Base-by-base conservation (phyloP, 2,113 vertebrate species). In the Anoplopoma fimbria region DNA sequence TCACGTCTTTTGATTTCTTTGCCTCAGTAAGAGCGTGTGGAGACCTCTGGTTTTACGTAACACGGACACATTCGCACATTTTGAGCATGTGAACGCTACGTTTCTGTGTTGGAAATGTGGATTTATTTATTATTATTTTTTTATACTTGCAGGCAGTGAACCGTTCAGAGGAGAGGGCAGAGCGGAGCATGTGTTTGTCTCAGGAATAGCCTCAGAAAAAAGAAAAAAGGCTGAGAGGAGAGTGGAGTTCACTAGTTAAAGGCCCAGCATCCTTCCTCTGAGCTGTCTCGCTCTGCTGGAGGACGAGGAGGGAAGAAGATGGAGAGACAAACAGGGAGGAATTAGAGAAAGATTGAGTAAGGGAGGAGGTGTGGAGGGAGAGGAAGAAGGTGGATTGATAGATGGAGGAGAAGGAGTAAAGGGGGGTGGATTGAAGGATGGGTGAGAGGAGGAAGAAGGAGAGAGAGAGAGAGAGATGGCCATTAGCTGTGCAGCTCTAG, bases 181-280 rank as follows among this genome's bases (percentile, higher is more conserved):
- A 87, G 77, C 36, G 25, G 67, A 91, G 82, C 84, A 87, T 91
- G 87, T 87, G 86, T 87, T 84, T 79, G 61, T 89, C 73, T 81
- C 63, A 72, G 79, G 69, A 81, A 90, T 58, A 83, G 89, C 86
- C 78, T 79, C 69, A 57, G 79, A 77, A 89, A 62, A 77, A 85
- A 87, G 27, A 69, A n/a, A n/a, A n/a, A n/a, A n/a, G n/a, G n/a
- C n/a, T n/a, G 63, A 74, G 64, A 29, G 53, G 53, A 76, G 77
- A 60, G 62, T 38, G 9, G 51, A 81, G 76, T 73, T 87, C 71
- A 81, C 75, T 83, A 49, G 82, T 85, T 91, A 82, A 91, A 86
- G 76, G 85, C 74, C 81, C 69, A 79, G 88, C 79, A 68, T 85
- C 83, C 34, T 78, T 77, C 69, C 68, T 78, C 36, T 4, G 65